Percentiles rank a stretch among this genome's conserved stretches.
Conservation (phyloP, 2,113 vertebrate species). For the Centropus bengalensis region DNA sequence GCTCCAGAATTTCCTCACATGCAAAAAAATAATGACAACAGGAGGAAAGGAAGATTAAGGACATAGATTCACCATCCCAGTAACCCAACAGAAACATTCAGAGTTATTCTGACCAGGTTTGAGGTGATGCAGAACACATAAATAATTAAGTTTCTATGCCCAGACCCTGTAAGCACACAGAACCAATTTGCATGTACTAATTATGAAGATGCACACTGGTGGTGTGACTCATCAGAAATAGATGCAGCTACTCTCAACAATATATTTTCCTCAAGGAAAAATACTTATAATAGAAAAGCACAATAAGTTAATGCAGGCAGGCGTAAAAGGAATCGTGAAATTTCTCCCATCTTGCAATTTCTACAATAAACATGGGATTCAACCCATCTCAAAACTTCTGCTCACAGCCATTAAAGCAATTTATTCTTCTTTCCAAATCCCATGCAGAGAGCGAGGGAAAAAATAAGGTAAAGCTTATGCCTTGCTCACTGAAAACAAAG, state of each 20-base stretch:
- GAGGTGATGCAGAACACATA: background rate
- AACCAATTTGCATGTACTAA: background rate
- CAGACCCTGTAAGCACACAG: background rate
- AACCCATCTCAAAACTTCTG: background rate
- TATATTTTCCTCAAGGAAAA: background rate
- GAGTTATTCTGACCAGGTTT: background rate
- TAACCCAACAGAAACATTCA: background rate
- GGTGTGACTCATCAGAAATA: background rate
- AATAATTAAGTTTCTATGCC: background rate
- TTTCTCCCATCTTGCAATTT: slow-evolving; percentile 10
- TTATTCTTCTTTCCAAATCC: slow-evolving; percentile 1
- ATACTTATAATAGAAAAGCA: background rate
- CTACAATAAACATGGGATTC: background rate
- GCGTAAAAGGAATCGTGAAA: background rate
- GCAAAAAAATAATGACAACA: background rate
- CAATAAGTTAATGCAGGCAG: background rate
- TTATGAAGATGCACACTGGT: background rate
- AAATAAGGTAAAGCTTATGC: background rate
- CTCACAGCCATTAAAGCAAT: background rate
- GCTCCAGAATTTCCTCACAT: background rate
- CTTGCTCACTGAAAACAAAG: background rate
- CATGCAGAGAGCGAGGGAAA: background rate
- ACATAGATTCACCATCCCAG: background rate
- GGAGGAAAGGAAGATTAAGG: background rate
- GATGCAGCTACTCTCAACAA: background rate